These are phyloP conservation scores for Pogonognathellus flavescens DNA, from an alignment of 1,140 invertebrate genomes.

Conservation along the genomic window DNA sequence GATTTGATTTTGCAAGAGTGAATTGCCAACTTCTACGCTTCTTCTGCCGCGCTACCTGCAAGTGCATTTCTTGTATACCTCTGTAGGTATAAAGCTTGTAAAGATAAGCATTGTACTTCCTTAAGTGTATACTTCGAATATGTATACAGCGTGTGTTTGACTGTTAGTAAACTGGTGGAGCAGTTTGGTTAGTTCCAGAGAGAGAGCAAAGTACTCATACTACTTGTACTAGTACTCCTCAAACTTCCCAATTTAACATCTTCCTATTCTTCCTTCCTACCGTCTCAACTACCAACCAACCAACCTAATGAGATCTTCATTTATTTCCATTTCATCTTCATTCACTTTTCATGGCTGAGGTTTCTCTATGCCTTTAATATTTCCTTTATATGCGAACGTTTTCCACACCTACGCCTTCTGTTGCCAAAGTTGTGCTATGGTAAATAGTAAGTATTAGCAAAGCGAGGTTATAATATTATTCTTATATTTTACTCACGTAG, in stretches of 20 bases:
- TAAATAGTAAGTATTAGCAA: not conserved
- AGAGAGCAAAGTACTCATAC: not conserved
- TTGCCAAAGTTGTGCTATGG: not conserved
- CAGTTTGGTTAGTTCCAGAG: not conserved
- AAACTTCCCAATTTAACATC: constrained; percentile 12
- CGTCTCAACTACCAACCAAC: constrained; percentile 1
- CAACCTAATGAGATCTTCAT: constrained; percentile 51
- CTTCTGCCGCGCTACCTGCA: too few species aligned
- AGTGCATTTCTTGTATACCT: too few species aligned
- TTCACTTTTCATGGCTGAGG: constrained; percentile 10
- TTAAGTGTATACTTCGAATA: too few species aligned
- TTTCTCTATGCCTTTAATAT: not conserved
- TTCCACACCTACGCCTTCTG: not conserved
- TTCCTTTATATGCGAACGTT: not conserved
- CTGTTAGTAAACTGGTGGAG: not conserved
- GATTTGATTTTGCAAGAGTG: constrained; percentile 1
- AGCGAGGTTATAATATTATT: too few species aligned
- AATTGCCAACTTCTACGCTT: not conserved
- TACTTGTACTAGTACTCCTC: not conserved
- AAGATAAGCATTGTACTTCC: too few species aligned
- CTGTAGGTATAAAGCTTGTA: too few species aligned
- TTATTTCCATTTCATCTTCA: constrained; percentile 51
- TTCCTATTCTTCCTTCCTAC: not conserved
- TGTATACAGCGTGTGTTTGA: not conserved
- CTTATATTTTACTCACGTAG: too few species aligned